Conservation (phyloP, 23 tunicate species). For the Corella eumyota region DNA sequence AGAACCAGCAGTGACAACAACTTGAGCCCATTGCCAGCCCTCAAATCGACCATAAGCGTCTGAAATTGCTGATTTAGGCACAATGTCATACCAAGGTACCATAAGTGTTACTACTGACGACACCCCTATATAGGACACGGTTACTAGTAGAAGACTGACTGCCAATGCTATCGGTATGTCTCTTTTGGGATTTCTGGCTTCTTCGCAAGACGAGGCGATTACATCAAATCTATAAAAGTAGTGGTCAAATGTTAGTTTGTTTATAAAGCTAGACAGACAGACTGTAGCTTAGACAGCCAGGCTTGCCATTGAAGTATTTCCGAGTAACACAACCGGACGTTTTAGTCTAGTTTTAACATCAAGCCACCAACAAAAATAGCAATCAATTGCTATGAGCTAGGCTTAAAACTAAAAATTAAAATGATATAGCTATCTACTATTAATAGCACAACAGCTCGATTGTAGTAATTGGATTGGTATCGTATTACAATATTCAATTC, state of each 20-base stretch:
- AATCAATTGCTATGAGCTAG: no score
- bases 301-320: no score
- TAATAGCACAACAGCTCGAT: no score
- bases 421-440: no score
- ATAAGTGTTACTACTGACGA: constrained; percentile 51
- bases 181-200: constrained; percentile 49
- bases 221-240: constrained; percentile 56
- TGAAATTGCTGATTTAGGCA: constrained; percentile 59
- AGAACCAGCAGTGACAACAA: constrained; percentile 45
- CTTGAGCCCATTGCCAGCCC: constrained; percentile 75
- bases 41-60: constrained; percentile 36
- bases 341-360: no score
- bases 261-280: no score
- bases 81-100: constrained; percentile 70
- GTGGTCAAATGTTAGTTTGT: neutral
- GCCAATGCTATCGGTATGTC: constrained; percentile 55
- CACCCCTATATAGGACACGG: constrained; percentile 40
- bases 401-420: no score
- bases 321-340: no score
- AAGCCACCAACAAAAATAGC: no score
- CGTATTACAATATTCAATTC: no score
- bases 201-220: constrained; percentile 67
- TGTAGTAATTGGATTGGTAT: no score
- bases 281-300: no score
- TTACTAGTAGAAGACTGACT: constrained; percentile 31